These are phyloP conservation scores for Emydocephalus ijimae DNA, from an alignment of 2,113 vertebrate species.

Conservation along the genomic window DNA sequence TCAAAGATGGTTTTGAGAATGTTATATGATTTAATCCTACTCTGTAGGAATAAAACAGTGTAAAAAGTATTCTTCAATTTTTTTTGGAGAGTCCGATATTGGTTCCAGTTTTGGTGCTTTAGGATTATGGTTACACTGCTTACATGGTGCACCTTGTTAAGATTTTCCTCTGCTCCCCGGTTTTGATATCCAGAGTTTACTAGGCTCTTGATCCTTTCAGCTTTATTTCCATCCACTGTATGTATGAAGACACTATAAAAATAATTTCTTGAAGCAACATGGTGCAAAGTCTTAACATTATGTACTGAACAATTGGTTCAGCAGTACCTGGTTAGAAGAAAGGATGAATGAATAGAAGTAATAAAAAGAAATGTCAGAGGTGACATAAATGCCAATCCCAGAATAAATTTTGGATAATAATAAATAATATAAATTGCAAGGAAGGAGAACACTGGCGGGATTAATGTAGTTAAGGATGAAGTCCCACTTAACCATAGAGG, in stretches of 20 bases:
- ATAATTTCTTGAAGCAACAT: background rate
- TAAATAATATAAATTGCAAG: background rate
- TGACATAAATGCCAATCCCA: background rate
- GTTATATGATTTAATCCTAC: slow-evolving; percentile 36
- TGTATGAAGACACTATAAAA: background rate
- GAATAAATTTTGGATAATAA: background rate
- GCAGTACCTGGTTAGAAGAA: background rate
- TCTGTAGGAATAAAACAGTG: slow-evolving; percentile 38
- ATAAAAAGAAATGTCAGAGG: background rate
- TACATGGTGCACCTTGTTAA: background rate
- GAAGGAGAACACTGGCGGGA: background rate
- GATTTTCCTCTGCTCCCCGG: background rate
- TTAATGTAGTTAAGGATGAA: background rate
- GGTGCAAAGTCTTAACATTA: background rate
- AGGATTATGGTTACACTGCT: background rate
- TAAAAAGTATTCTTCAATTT: slow-evolving; percentile 50
- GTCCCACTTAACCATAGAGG: background rate
- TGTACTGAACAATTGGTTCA: background rate
- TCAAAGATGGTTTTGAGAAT: slow-evolving; percentile 58
- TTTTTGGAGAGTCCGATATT: slow-evolving; percentile 4
- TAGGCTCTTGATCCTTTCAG: background rate
- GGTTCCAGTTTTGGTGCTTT: slow-evolving; percentile 4
- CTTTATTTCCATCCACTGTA: background rate
- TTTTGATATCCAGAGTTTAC: background rate
- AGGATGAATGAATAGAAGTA: background rate